A percentile compares a stretch with the other conserved stretches of the same genome.
Evolutionary conservation across 2,797 vertebrate species (phyloP).

Genomic region (Schizopygopsis pylzovi): DNA sequence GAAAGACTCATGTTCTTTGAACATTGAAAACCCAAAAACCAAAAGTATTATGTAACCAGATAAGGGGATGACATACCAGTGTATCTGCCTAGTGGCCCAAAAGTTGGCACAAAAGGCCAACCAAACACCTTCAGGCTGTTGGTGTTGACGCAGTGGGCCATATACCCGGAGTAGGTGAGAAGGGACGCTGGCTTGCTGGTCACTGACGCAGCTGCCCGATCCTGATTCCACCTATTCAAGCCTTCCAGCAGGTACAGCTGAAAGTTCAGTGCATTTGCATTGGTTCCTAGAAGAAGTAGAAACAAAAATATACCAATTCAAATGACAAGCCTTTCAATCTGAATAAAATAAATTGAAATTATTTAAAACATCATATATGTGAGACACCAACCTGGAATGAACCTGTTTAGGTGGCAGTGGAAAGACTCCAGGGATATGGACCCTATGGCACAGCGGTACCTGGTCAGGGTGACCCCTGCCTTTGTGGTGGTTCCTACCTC

Average conservation of each 20-base stretch:
- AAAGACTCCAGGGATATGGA: slow-evolving; percentile 47
- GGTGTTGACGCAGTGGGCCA: slow-evolving; percentile 42
- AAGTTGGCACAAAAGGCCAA: slow-evolving; percentile 15
- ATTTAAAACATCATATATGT: not conserved
- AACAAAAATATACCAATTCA: no score
- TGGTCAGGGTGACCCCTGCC: slow-evolving; percentile 17
- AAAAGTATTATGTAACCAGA: no score
- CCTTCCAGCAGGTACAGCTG: no score
- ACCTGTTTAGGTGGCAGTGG: slow-evolving; percentile 49
- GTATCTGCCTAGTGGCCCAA: no score
- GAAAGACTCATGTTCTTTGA: no score
- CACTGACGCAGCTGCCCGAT: slow-evolving; percentile 18
- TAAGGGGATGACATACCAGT: no score
- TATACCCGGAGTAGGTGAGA: slow-evolving; percentile 34
- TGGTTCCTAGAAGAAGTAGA: no score
- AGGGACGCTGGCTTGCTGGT: slow-evolving; percentile 12
- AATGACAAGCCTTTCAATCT: slow-evolving; percentile 22
- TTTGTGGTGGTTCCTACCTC: slow-evolving; percentile 32
- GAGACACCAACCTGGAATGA: slow-evolving; percentile 7
- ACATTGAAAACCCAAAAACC: no score
- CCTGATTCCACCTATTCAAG: no score
- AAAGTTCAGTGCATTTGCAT: no score
- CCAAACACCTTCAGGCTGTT: slow-evolving; percentile 46
- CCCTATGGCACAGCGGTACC: slow-evolving; percentile 46
- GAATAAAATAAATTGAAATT: no score